Evolutionary conservation across 1,140 invertebrate genomes (phyloP), one percentile per base, ranked within the genome.

Genomic region (Plectrocnemia conspersa): DNA sequence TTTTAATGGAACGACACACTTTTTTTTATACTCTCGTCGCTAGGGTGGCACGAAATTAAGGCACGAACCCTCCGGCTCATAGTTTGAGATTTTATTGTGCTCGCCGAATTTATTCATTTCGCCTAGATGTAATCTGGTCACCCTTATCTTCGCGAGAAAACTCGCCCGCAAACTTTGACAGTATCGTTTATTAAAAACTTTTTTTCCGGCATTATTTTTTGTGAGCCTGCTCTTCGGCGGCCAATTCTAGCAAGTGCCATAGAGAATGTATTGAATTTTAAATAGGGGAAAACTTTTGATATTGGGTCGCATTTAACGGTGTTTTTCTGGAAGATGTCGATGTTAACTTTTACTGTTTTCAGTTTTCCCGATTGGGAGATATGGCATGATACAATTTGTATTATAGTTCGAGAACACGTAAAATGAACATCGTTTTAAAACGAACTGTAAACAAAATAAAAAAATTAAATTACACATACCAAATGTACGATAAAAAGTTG

Each of bases 121-220:
- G 44, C 13, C 44, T 19, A 23, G 23, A 45, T 45, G 46, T 48
- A 48, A 48, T 48, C 46, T 48, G 27, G 46, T 29, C 29, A n/a
- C n/a, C 36, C 29, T 48, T 48, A 48, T 48, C 46, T 18, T 32
- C 15, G 21, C 16, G 46, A 21, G 22, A 45, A 42, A 42, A 42
- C 40, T 42, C 40, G 22, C 16, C 19, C 3, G 9, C 13, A 32
- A 35, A 48, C 23, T 48, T 35, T 23, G 46, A 35, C 46, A 35
- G 46, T 48, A 45, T 48, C 46, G 46, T 29, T 48, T 48, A 48
- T 48, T 48, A 48, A 48, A 48, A 48, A 48, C 7, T 33, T 48
- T 11, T 45, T 24, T 15, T 6, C n/a, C 27, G 27, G 27, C 27
- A 10, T 38, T 16, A 38, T 38, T 38, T 16, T 6, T 38, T 16